phyloP scores from a whole-genome alignment of 2,113 vertebrate genomes.

The Sprattus sprattus region DNA sequence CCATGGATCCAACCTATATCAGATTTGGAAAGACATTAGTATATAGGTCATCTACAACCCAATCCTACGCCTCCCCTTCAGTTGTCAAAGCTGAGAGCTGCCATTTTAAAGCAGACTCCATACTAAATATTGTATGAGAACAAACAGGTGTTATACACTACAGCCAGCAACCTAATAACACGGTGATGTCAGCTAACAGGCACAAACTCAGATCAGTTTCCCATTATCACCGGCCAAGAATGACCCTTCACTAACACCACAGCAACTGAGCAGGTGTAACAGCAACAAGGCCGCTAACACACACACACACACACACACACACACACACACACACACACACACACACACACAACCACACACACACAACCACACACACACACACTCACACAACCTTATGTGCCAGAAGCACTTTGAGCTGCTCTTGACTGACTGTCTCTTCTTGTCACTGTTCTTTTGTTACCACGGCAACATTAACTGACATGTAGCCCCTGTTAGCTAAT shows the following conservation, averaged over 20 bases:
- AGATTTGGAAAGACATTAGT: not conserved
- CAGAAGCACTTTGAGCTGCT: not conserved
- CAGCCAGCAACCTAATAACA: not conserved
- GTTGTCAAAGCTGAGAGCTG: not conserved
- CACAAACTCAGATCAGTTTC: conserved; percentile 11
- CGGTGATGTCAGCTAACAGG: not conserved
- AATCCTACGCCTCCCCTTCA: not conserved
- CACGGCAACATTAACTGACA: not conserved
- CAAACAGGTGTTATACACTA: not conserved
- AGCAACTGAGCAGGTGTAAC: not conserved
- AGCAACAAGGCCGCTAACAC: not conserved
- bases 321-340: not conserved
- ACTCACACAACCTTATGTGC: not conserved
- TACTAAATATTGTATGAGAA: not conserved
- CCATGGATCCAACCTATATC: not conserved
- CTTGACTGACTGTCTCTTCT: not conserved
- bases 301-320: not conserved
- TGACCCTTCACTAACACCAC: not conserved
- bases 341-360: not conserved
- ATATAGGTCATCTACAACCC: no score
- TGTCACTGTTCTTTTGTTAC: conserved; percentile 1
- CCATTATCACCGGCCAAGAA: not conserved
- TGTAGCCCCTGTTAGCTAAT: not conserved
- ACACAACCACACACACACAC: not conserved
- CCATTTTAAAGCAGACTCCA: not conserved